Evolutionary conservation across 2,113 vertebrate species (phyloP).

Genomic region (Isurus oxyrinchus): DNA sequence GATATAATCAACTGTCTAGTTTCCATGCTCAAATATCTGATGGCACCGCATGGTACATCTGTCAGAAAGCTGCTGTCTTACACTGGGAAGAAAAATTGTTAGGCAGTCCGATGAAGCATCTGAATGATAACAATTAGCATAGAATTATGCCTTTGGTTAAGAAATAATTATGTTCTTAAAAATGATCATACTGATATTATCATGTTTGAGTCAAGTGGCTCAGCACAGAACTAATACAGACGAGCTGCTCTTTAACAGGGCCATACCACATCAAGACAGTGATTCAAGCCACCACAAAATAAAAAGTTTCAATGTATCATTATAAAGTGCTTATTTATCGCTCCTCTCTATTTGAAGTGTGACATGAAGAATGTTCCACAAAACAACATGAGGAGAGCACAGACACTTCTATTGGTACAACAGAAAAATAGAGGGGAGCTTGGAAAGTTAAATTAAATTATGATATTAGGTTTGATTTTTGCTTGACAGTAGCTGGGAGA

Average conservation of each 20-base stretch:
- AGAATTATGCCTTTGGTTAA: not conserved
- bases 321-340: not conserved
- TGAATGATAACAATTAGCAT: not conserved
- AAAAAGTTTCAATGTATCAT: not conserved
- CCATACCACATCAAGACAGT: not conserved
- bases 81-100: not conserved
- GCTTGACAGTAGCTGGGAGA: not conserved
- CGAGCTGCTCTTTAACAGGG: not conserved
- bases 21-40: not conserved
- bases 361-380: not conserved
- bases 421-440: not conserved
- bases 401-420: not conserved
- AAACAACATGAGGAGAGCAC: not conserved
- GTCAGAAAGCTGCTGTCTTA: not conserved
- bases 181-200: not conserved
- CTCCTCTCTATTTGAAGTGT: not conserved
- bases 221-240: not conserved
- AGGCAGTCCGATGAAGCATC: not conserved
- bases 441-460: not conserved
- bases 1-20: not conserved
- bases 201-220: not conserved
- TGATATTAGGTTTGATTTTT: not conserved
- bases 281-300: not conserved
- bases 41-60: not conserved
- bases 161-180: not conserved